Evolutionary conservation across 2,888 invertebrate species (phyloP), one percentile per base, ranked within the genome.

Genomic region (Eupelmus urozonus): DNA sequence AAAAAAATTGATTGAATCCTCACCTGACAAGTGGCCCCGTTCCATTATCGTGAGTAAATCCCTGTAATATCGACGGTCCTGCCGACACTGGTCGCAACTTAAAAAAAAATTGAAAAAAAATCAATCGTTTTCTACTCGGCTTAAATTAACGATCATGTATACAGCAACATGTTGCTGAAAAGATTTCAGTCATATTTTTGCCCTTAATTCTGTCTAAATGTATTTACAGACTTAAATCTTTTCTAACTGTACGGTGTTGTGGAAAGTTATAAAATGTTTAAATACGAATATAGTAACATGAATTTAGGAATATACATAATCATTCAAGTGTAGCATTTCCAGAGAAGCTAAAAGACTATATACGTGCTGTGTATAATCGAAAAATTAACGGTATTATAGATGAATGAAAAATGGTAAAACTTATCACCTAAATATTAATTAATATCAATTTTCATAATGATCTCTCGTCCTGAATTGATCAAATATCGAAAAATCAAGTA

Each of bases 21-120:
- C 89, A 92, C 92, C 92, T 92, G 90, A 92, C 92, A 88, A 92
- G 90, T 84, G 92, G 91, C 84, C 91, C 91, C 87, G 91, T 89
- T 84, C 87, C 88, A 81, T 89, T 88, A 83, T 92, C 92, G 83
- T 91, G 89, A 70, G 92, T 89, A 81, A 91, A 90, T 84, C 90
- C 90, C 84, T 92, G 92, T 72, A 92, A 88, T 81, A 92, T 87
- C 77, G 92, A 92, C 69, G 92, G 91, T 83, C 92, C 92, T 80
- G 92, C 91, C 63, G 92, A 92, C 81, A 92, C 90, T 82, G 92
- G 92, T 84, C 93, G 91, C 85, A 92, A 89, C 93, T 93, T 27
- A 80, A 82, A 76, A 55, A 51, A 78, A 62, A 60, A 71, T 27
- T 20, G 42, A 78, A 63, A 77, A 67, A 80, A 80, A 49, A 76